phyloP scores from a whole-genome alignment of 92 coral and sea anemone species.

The Paragorgia papillata region DNA sequence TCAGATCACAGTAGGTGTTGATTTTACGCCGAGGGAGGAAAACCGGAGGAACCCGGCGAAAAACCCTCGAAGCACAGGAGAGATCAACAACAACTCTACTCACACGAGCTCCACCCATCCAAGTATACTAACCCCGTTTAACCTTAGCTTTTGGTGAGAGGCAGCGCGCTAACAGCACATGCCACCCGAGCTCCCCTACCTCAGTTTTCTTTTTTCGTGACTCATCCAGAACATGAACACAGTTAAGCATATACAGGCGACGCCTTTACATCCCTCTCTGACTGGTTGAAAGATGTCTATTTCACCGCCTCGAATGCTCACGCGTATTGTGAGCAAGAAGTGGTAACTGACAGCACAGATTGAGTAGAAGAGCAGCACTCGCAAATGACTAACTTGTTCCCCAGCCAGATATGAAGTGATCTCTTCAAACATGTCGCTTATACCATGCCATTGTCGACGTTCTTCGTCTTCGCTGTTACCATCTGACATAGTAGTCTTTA shows the following conservation, averaged over 20 bases:
- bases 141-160: too few species aligned
- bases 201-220: slow-evolving; percentile 55
- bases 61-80: too few species aligned
- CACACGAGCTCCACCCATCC: too few species aligned
- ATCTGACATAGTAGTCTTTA: slow-evolving; percentile 4
- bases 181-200: too few species aligned
- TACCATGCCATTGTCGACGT: neutral
- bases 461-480: neutral
- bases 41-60: too few species aligned
- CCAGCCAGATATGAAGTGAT: slow-evolving; percentile 60
- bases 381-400: slow-evolving; percentile 45
- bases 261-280: slow-evolving; percentile 59
- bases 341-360: slow-evolving; percentile 62
- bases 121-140: too few species aligned
- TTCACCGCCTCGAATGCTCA: slow-evolving; percentile 19
- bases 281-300: slow-evolving; percentile 26
- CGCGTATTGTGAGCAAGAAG: slow-evolving; percentile 51
- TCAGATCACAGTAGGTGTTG: too few species aligned
- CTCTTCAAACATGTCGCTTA: slow-evolving; percentile 41
- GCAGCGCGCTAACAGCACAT: too few species aligned
- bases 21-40: too few species aligned
- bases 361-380: slow-evolving; percentile 61
- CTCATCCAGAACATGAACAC: slow-evolving; percentile 65
- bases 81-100: too few species aligned
- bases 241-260: slow-evolving; percentile 57